Evolutionary conservation across 1,140 invertebrate species (phyloP), one percentile per base, ranked within the genome.

Genomic region (Monochamus saltuarius): DNA sequence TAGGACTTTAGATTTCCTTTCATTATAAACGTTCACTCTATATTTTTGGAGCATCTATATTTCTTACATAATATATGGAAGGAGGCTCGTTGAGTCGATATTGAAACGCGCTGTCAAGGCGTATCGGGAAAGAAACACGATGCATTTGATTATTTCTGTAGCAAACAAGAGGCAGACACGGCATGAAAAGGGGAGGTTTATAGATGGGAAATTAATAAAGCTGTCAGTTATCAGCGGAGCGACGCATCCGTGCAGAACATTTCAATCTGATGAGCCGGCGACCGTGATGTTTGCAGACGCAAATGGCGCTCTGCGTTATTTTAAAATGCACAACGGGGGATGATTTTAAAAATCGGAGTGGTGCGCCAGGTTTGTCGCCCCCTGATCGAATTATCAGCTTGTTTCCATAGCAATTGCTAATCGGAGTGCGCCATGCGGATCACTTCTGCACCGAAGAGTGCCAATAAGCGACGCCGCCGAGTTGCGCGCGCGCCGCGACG

Each of bases 121-220:
- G 39, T 60, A 39, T 65, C 56, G 59, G 43, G 53, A 36, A 55
- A 56, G 52, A 46, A 45, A 47, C 42, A 61, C 53, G 46, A 53
- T 40, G 55, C 52, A 56, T 64, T 59, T 61, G 53, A 62, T 29
- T 62, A 59, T 59, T 54, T 49, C 42, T 51, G 51, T 42, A 40
- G 37, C 37, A 50, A 64, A 64, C 62, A 61, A 64, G 57, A 55
- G 60, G 50, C 63, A 62, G 71, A 76, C 75, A 74, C 73, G 72
- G 70, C 67, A 64, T 73, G 77, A 56, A 52, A 56, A 56, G 61
- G 63, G 56, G 65, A 45, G 55, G 58, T 50, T 68, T 57, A 61
- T 67, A 61, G 70, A 67, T 81, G 81, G 79, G 79, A 84, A 86
- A 86, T 86, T 86, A 86, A 87, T 85, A 87, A 86, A 86, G 84